Base-by-base conservation (phyloP, 2,797 vertebrate genomes). In the Hybognathus amarus region DNA sequence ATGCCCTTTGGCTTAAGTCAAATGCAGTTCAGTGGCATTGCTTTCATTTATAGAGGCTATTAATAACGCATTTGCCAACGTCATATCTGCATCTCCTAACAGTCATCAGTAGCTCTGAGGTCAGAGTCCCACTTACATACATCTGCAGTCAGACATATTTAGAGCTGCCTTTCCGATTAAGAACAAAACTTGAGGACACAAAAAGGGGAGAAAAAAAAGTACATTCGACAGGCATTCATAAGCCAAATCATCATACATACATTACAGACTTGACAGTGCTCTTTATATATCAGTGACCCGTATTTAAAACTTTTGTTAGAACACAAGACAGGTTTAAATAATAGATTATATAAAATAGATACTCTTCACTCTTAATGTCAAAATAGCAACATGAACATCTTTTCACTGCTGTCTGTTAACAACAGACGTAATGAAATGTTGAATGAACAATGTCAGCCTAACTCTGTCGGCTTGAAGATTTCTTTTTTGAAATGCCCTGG, bases 51-150 rank as follows among this genome's bases (percentile, higher is more conserved):
- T 69, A 84, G 13, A 79, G 36, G 42, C 38, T 66, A 45, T 50
- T 73, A 77, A 66, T 24, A 66, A 63, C 42, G 85, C 91, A 84
- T 90, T 90, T 77, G 86, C 89, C 92, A 92, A 93, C 92, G 77
- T 95, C 94, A 95, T 93, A 83, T 89, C 88, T 88, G 90, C 92
- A 90, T 94, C 88, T 69, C 77, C 66, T 38, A 87, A 93, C 88
- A 76, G 90, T 88, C 69, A 86, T 94, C 66, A 80, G 83, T 38
- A 80, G 69, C 90, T 88, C 90, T 88, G 87, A 84, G 42, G 50
- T 73, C 9, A 30, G 8, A 64, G 59, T 66, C 59, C 27, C 52
- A 45, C 40, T 45, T 30, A 73, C 59, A 82, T 68, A 83, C 86
- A 83, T 82, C 74, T 88, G 78, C 79, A 82, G 70, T 45, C 22